Base-by-base conservation (phyloP, 2,888 invertebrate species). In the Taphrorychus bicolor region DNA sequence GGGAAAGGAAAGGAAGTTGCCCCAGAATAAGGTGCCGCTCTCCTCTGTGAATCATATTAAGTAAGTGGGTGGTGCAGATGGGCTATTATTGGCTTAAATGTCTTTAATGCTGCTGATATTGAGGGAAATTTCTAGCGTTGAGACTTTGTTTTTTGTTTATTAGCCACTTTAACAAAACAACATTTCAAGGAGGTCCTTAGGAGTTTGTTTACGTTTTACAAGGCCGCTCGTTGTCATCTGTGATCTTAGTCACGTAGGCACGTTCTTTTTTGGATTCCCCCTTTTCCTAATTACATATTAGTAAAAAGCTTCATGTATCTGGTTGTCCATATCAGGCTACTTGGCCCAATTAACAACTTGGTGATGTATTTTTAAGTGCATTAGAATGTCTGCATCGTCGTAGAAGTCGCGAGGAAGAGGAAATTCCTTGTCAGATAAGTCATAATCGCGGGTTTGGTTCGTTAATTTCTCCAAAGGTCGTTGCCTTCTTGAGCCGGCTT, bases 181-280 rank as follows among this genome's bases (percentile, higher is more conserved):
- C 14, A 5, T 17, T 11, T 45, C 45, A 45, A 45, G 45, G 45
- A 11, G 45, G 16, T 45, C 16, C 45, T 14, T 5, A 16, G 45
- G 2, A 45, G 1, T 16, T 45, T 17, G 45, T 45, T 45, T 16
- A 45, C 17, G 14, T 22, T 52, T 22, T n/a, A 23, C 52, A 52
- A 52, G 52, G 23, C 23, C 16, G 52, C 11, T 51, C 19, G 49
- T n/a, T 22, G 18, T 4, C n/a, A 22, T 22, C 21, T 52, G 52
- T 52, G 52, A 23, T 52, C 21, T 21, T 19, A 21, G 52, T 52
- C 52, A 52, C 52, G 52, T 52, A 52, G 52, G n/a, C 23, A 11
- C 14, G 19, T 32, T 11, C 2, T 32, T 9, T 32, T 9, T 32
- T 32, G 32, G 7, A 9, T 1, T 32, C 32, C 11, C 11, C 32